Evolutionary conservation across 2,888 invertebrate genomes (phyloP).

Genomic region (Drosophila acutilabella): DNA sequence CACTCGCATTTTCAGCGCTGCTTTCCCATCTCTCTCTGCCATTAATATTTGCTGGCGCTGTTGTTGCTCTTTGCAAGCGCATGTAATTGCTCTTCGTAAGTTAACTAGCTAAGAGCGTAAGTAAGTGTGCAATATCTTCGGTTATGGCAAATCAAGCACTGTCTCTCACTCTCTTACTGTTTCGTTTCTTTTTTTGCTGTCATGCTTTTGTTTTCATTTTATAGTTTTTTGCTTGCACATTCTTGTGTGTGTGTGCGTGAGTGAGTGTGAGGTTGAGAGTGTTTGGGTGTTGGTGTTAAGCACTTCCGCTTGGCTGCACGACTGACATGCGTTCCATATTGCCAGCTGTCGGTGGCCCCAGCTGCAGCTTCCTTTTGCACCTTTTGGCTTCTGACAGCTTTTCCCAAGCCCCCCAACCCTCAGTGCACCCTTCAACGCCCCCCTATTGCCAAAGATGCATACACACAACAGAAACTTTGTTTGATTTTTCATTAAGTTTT

Average conservation of each 20-base stretch:
- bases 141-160: not conserved
- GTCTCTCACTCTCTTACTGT: not conserved
- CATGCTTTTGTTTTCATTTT: slow-evolving; percentile 46
- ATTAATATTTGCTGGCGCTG: no score
- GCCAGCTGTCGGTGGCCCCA: slow-evolving; percentile 45
- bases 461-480: slow-evolving; percentile 25
- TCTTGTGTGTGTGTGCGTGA: slow-evolving; percentile 12
- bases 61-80: no score
- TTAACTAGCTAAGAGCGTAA: no score
- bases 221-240: slow-evolving; percentile 30
- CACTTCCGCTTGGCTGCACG: slow-evolving; percentile 71
- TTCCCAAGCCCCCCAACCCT: not conserved
- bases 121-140: not conserved
- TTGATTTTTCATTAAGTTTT: slow-evolving; percentile 72
- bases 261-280: slow-evolving; percentile 20
- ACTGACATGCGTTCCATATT: slow-evolving; percentile 70
- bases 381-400: slow-evolving; percentile 63
- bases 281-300: slow-evolving; percentile 68
- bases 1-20: no score
- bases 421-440: not conserved
- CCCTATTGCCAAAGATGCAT: not conserved
- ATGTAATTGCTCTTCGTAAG: no score
- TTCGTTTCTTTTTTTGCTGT: slow-evolving; percentile 14
- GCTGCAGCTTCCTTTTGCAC: slow-evolving; percentile 51
- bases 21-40: no score